Evolutionary conservation across 2,797 vertebrate species (phyloP).

Genomic region (Kryptopterus vitreolus): DNA sequence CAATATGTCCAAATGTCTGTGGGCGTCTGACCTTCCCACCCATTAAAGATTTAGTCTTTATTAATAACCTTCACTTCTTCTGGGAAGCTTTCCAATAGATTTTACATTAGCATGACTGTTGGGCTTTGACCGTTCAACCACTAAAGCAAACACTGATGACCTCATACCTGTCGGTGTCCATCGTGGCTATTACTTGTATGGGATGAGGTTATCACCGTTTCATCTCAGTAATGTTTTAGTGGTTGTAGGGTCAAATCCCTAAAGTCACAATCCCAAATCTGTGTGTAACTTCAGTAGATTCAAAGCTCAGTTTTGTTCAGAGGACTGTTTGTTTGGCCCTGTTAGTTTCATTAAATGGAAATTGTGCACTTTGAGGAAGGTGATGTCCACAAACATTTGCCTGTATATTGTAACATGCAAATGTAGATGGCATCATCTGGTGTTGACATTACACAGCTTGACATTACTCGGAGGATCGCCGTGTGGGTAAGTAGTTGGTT

Average conservation of each 20-base stretch:
- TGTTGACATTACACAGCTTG: background rate
- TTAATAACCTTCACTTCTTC: background rate
- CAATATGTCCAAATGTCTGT: background rate
- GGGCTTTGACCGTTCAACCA: background rate
- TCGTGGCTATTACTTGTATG: too few species aligned
- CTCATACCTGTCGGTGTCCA: background rate
- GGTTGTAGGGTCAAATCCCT: too few species aligned
- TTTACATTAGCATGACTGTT: background rate
- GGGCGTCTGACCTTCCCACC: background rate
- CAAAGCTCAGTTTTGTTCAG: background rate
- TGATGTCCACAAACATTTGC: background rate
- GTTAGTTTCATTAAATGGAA: background rate
- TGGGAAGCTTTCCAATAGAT: background rate
- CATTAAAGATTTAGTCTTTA: background rate
- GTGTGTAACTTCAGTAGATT: background rate
- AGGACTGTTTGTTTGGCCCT: background rate
- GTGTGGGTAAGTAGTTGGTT: background rate
- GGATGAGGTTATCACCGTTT: too few species aligned
- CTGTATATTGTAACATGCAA: background rate
- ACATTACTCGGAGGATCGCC: background rate
- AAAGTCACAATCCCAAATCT: too few species aligned
- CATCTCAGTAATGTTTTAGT: too few species aligned
- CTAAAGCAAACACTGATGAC: too few species aligned
- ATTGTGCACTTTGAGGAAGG: background rate
- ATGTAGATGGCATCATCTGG: background rate